Base-by-base conservation (phyloP, 1,140 invertebrate genomes). In the Colletes gigas region DNA sequence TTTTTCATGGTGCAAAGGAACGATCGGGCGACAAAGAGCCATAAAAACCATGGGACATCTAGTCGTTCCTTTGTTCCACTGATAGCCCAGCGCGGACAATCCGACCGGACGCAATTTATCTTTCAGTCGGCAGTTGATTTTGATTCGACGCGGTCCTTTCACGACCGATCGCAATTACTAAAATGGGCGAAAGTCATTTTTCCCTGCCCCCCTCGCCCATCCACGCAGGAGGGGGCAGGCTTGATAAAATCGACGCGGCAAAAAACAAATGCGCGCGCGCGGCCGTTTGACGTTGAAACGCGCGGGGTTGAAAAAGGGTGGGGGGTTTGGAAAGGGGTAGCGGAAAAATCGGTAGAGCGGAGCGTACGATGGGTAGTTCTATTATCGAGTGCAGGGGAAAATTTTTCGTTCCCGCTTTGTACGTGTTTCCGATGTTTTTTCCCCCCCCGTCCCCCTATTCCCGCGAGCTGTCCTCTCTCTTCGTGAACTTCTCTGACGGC, bases 161-260 rank as follows among this genome's bases (percentile, higher is more conserved):
- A 63, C 60, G 50, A n/a, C 54, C 70, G 44, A 74, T 80, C 52
- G 62, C 62, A 80, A 74, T 80, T 74, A 74, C 78, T 52, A 50
- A 65, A 80, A 74, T 73, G 71, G 52, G 47, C 62, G 15, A 74
- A 66, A 59, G 70, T 73, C 78, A 63, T 78, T 78, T 72, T 69
- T 72, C 30, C 52, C 47, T 30, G n/a, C n/a, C 47, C 21, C 14
- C 17, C 15, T 0, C 9, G 9, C 60, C 60, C 39, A 15, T 39
- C 21, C 12, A 21, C 21, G 21, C n/a, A 12, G 39, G 30, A 2
- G 44, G 6, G 21, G 54, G 44, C 69, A 39, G 70, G 52, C 50
- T 57, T 63, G 52, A 73, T 74, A 74, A 73, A 80, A 80, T 74
- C 78, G 50, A 14, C 14, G 59, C 3, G 6, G 15, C 8, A 15